These are phyloP conservation scores for Oncopodura yosiiana DNA, from an alignment of 1,140 invertebrate species.

Conservation along the genomic window DNA sequence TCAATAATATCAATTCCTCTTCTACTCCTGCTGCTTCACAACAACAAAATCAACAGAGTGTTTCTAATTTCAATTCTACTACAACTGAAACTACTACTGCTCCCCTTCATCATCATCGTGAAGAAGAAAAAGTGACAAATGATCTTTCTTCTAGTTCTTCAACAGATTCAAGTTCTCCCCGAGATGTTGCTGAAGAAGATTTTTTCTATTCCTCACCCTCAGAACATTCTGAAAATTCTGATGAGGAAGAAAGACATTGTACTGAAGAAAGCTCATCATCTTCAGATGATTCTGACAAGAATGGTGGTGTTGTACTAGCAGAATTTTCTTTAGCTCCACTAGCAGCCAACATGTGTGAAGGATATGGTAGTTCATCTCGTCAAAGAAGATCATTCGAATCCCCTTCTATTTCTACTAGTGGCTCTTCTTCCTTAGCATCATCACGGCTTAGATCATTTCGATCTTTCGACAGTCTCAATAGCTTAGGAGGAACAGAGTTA, in stretches of 20 bases:
- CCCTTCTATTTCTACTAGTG: not conserved
- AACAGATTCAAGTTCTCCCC: conserved; percentile 20
- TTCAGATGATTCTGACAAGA: conserved; percentile 19
- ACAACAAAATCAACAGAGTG: too few relatives aligned
- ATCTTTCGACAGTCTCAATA: conserved; percentile 32
- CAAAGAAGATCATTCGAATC: conserved; percentile 29
- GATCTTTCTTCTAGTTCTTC: not conserved
- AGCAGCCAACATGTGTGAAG: not conserved
- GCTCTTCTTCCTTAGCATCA: not conserved
- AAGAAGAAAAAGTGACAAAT: conserved; percentile 8
- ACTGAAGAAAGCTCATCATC: conserved; percentile 24
- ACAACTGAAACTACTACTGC: not conserved
- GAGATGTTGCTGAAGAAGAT: conserved; percentile 34
- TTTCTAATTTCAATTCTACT: not conserved
- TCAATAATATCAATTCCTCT: not conserved
- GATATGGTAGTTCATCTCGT: conserved; percentile 5
- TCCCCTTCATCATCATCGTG: too few relatives aligned
- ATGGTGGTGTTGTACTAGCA: conserved; percentile 28
- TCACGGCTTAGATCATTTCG: conserved; percentile 29
- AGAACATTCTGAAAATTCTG: conserved; percentile 11
- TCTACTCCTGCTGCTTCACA: not conserved
- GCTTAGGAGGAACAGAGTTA: conserved; percentile 31
- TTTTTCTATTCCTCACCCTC: conserved; percentile 31
- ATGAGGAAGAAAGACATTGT: conserved; percentile 14
- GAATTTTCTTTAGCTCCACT: conserved; percentile 25